Conservation (phyloP, 92 coral and sea anemone species). For the Heliopora coerulea region DNA sequence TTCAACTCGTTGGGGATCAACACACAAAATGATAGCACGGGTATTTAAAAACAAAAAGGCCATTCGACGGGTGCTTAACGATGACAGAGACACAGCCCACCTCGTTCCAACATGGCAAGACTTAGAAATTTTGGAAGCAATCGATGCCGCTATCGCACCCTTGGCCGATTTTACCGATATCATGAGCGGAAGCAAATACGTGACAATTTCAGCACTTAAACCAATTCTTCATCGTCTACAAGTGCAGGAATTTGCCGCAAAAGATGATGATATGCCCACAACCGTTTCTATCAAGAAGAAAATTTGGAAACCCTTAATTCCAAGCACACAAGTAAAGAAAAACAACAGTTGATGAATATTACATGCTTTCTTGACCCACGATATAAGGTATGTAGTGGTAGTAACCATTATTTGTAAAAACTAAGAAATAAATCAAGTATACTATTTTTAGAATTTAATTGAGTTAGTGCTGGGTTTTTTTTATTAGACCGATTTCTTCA, state of each 20-base stretch:
- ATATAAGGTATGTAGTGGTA: slow-evolving; percentile 2
- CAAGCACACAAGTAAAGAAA: slow-evolving; percentile 19
- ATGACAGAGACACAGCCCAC: slow-evolving; percentile 11
- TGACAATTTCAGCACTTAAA: too few species aligned
- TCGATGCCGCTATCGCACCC: too few species aligned
- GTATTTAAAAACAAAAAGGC: slow-evolving; percentile 12
- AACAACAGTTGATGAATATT: slow-evolving; percentile 19
- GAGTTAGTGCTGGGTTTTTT: neutral
- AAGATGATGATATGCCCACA: slow-evolving; percentile 1
- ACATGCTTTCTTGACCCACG: slow-evolving; percentile 23
- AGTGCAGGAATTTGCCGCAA: slow-evolving; percentile 17
- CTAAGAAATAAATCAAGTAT: too few species aligned
- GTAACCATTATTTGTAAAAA: too few species aligned
- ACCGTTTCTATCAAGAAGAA: slow-evolving; percentile 20
- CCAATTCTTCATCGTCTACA: slow-evolving; percentile 1
- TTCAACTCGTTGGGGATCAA: slow-evolving; percentile 27
- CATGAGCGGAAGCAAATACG: too few species aligned
- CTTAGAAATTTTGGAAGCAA: neutral
- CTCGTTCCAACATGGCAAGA: slow-evolving; percentile 21
- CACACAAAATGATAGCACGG: neutral
- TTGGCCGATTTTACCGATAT: too few species aligned
- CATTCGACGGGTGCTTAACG: slow-evolving; percentile 7
- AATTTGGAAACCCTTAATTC: too few species aligned
- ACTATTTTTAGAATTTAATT: neutral
- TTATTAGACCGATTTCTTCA: slow-evolving; percentile 20